Evolutionary conservation across 1,140 invertebrate genomes (phyloP), one percentile per base, ranked within the genome.

Genomic region (Bactericera cockerelli): DNA sequence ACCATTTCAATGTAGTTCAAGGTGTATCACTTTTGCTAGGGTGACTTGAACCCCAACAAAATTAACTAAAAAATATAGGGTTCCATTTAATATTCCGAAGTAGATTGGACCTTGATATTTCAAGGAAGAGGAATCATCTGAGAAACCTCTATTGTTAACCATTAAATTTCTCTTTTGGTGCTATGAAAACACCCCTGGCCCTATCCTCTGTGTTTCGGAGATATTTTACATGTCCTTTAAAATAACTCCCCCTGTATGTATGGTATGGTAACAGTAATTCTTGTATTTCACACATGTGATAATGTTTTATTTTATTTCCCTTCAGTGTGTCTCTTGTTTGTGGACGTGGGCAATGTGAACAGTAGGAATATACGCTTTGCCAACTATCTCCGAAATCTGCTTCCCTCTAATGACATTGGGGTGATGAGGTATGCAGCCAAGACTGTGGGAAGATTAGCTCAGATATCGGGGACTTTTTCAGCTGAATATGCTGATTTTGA

Each of bases 401-500:
- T 96, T 28, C 89, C 90, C 13, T 94, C 89, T 8, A 86, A 81
- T 63, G 93, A 98, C 77, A 82, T 86, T 1, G 82, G 83, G 36
- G 88, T 97, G 0, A 95, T 97, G 87, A 93, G 97, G 75, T 77
- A 96, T 60, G 89, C 92, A n/a, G 91, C 93, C 14, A 91, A 89
- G 69, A 93, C 93, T 8, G 84, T 97, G 62, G 93, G 93, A 0
- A 87, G 88, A 63, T 72, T 98, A 53, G 92, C 92, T 1, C 75
- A 91, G 13, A 87, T 91, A 6, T 93, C 90, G 19, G 93, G 92
- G 14, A 91, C 90, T 0, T 92, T 92, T 70, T 87, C 92, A 54
- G 89, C 90, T 0, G 89, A 94, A 67, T 96, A 95, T 72, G 92
- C 97, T 1, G 92, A 96, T 66, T 95, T 94, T 77, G 92, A 97